These are phyloP conservation scores for Agapornis canus DNA, from an alignment of 2,797 vertebrate genomes.

Conservation along the genomic window DNA sequence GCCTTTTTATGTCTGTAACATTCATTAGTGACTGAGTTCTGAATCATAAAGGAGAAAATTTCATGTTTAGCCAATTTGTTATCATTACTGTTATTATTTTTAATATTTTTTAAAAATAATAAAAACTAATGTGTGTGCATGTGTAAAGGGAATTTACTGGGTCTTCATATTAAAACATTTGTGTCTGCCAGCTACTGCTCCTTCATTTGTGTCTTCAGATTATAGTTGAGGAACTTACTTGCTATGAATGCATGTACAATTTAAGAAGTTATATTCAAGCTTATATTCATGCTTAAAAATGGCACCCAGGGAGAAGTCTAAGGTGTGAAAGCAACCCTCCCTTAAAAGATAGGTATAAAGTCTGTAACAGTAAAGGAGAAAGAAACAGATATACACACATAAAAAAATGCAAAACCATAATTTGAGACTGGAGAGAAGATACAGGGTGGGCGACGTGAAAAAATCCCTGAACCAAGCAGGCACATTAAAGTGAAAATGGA, in stretches of 20 bases:
- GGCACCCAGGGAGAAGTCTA: neutral
- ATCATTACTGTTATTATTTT: neutral
- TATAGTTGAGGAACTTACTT: neutral
- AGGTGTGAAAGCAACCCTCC: accelerated
- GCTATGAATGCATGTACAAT: accelerated
- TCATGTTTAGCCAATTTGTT: neutral
- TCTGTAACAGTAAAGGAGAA: neutral
- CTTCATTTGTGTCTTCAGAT: neutral
- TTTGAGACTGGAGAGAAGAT: neutral
- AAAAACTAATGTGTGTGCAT: neutral
- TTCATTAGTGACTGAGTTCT: neutral
- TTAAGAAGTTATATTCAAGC: neutral
- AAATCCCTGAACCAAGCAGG: neutral
- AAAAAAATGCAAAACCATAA: neutral
- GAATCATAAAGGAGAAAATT: neutral
- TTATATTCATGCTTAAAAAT: neutral
- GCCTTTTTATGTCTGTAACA: neutral
- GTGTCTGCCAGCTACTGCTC: neutral
- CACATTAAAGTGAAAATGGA: neutral
- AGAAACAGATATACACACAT: neutral
- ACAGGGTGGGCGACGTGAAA: accelerated
- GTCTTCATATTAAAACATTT: neutral
- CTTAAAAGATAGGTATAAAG: neutral
- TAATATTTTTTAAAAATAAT: neutral
- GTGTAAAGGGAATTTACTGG: neutral